Evolutionary conservation across 2,888 invertebrate species (phyloP).

Genomic region (Oligia strigilis): DNA sequence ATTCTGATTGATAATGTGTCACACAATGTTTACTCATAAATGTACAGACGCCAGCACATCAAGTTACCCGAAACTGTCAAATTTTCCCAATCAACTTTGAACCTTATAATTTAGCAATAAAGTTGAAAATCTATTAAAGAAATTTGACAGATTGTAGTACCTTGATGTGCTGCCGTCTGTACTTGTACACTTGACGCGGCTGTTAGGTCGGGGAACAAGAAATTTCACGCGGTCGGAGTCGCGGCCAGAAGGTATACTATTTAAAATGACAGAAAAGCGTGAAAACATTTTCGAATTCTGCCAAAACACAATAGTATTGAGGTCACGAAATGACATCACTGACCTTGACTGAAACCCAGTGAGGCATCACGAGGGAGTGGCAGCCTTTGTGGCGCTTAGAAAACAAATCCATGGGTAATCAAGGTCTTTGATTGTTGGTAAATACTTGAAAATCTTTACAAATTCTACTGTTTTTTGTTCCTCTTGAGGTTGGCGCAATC

Average conservation of each 20-base stretch:
- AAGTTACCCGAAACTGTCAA: too few relatives aligned
- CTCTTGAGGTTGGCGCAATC: constrained; percentile 3
- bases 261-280: constrained; percentile 3
- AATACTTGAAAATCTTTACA: constrained; percentile 46
- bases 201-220: neutral
- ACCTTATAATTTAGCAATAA: too few relatives aligned
- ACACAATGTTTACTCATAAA: too few relatives aligned
- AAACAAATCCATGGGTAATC: constrained; percentile 45
- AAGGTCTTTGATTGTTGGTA: constrained; percentile 54
- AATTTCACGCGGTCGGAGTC: neutral
- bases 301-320: constrained; percentile 39
- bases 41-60: too few relatives aligned
- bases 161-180: too few relatives aligned
- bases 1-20: too few relatives aligned
- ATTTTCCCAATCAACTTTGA: too few relatives aligned
- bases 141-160: too few relatives aligned
- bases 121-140: too few relatives aligned
- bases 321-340: constrained; percentile 60
- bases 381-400: constrained; percentile 50
- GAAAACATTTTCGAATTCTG: constrained; percentile 39
- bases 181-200: neutral
- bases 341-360: constrained; percentile 58
- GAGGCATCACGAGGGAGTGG: constrained; percentile 54
- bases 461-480: constrained; percentile 18
- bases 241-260: neutral